Base-by-base conservation (phyloP, 2,797 vertebrate species). In the Crenuchus spilurus region DNA sequence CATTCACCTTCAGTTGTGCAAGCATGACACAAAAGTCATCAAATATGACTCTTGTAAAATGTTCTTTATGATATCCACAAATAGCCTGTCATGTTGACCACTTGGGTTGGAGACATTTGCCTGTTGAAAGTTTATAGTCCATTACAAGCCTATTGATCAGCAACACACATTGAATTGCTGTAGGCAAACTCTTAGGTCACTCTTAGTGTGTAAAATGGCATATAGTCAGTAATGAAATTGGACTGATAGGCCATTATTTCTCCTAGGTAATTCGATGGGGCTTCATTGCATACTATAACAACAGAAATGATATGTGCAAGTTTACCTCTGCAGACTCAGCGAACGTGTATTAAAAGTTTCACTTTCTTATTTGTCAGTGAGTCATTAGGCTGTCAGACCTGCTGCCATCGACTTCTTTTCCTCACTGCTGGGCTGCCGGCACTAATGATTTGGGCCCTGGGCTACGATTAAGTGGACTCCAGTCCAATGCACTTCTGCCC, bases 181-280 rank as follows among this genome's bases (percentile, higher is more conserved):
- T 41, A 62, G 77, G 70, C 72, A 77, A 74, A 78, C 73, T 78
- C n/a, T n/a, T n/a, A n/a, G 37, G 30, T 9, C 14, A 55, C 58
- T 70, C 65, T 76, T 48, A 70, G 70, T 24, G 41, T 74, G 80
- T 71, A 73, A 65, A 54, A n/a, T 39, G 44, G 79, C 51, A 76
- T 76, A 71, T 78, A 76, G 78, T 76, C 66, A 76, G 75, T 66
- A 66, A 80, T 33, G 18, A 57, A 74, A 64, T 77, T 70, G 57
- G 37, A 71, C 82, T 82, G 82, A 80, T 65, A 73, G 80, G 74
- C 22, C 46, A 80, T 80, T 81, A 71, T 71, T 83, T 80, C 68
- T 68, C 48, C 60, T 74, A 51, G 72, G 72, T 64, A 74, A 80
- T 75, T 83, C 76, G 71, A 73, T 31, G 0, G 46, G 14, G 75